phyloP scores from a whole-genome alignment of 1,140 invertebrate species.

The Megalopta genalis region DNA sequence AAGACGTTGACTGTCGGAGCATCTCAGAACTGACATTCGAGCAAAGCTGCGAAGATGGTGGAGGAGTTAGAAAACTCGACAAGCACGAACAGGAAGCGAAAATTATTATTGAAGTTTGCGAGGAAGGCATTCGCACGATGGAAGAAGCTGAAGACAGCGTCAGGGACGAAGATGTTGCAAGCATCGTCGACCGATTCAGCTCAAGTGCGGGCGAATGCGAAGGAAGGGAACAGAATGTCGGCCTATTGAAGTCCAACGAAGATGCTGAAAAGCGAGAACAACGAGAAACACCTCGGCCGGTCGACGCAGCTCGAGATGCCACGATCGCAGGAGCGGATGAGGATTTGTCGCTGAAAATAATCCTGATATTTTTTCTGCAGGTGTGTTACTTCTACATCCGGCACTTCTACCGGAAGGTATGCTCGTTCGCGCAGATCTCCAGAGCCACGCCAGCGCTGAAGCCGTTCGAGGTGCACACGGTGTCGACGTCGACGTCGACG shows the following conservation, averaged over 20 bases:
- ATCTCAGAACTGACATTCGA: no score
- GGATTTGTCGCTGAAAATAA: not conserved
- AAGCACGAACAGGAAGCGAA: no score
- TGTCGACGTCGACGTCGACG: not conserved
- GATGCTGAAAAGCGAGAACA: not conserved
- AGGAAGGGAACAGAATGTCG: no score
- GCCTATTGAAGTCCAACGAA: no score
- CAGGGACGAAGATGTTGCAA: no score
- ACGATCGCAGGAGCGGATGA: rapidly evolving
- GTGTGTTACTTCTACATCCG: not conserved
- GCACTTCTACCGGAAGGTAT: not conserved
- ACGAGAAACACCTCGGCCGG: not conserved
- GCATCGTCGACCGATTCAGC: no score
- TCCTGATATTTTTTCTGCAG: not conserved
- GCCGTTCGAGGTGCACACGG: conserved; percentile 27
- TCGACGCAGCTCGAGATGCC: not conserved
- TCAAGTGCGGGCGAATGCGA: no score
- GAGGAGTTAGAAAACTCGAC: no score
- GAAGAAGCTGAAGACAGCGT: not conserved
- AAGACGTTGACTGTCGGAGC: no score
- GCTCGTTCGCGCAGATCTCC: not conserved
- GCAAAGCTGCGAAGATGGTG: no score
- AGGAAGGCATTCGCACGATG: not conserved
- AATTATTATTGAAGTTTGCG: not conserved
- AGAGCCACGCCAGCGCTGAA: conserved; percentile 4